Evolutionary conservation across 2,888 invertebrate genomes (phyloP), one percentile per base, ranked within the genome.

Genomic region (Phymatocera aterrima): DNA sequence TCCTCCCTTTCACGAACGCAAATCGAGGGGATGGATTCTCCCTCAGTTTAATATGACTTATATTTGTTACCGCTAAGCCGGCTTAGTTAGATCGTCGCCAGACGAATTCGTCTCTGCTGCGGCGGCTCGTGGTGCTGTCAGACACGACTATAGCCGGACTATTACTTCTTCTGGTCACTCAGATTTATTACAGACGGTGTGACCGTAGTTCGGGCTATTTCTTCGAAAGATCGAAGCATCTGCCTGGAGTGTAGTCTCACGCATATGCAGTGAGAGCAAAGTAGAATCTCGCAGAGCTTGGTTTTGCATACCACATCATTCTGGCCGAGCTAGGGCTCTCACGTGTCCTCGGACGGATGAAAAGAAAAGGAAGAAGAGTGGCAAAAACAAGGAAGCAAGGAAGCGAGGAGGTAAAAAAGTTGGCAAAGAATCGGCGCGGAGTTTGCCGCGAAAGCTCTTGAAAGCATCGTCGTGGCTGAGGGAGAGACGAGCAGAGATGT

Each of bases 391-490:
- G 75, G 57, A 57, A 72, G 51, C 51, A 31, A 72, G 48, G 51
- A 12, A 72, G 72, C 28, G 12, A 72, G 34, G 51, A 72, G 40
- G 70, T 70, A 70, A 48, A 51, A n/a, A 31, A 72, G 48, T 21
- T 18, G 18, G 72, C 34, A 15, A 72, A 51, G 68, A 43, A 51
- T 72, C 72, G 72, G 2, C 15, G 48, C 21, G 12, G 51, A 51
- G 72, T 72, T 18, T 31, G 21, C 51, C 43, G 72, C 51, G 34
- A 72, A 72, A 72, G 18, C 48, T 72, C 51, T 37, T 72, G 72
- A 51, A 72, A 72, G 72, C 72, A 34, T 18, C 72, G 34, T 18
- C 31, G 51, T 8, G 34, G n/a, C n/a, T n/a, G 51, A 72, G 51
- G 51, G 31, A n/a, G 34, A 72, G 70, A 72, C 34, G 70, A 72